Evolutionary conservation across 1,140 invertebrate species (phyloP).

Genomic region (Lordiphosa clarofinis): DNA sequence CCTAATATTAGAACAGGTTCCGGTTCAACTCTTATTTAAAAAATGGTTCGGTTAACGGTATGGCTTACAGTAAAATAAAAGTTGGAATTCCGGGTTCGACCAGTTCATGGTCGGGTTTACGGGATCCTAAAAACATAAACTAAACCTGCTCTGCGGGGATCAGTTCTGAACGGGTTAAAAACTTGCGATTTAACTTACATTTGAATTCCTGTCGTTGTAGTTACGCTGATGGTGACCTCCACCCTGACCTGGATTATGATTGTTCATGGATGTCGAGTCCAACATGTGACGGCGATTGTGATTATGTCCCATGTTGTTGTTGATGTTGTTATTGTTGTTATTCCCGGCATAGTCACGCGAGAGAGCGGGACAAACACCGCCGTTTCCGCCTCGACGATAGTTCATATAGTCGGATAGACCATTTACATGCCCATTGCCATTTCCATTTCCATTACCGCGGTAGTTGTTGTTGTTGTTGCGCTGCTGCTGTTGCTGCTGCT

Average conservation of each 20-base stretch:
- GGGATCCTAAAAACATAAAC: too few relatives aligned
- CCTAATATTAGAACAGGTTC: too few relatives aligned
- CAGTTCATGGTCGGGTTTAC: too few relatives aligned
- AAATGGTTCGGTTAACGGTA: too few relatives aligned
- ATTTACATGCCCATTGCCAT: slow-evolving; percentile 38
- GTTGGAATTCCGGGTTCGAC: too few relatives aligned
- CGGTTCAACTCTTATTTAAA: too few relatives aligned
- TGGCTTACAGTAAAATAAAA: too few relatives aligned
- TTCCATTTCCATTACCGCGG: slow-evolving; percentile 26
- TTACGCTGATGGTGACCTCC: slow-evolving; percentile 50
- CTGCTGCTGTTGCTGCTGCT: slow-evolving; percentile 30
- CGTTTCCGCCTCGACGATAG: slow-evolving; percentile 38
- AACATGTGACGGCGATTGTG: slow-evolving; percentile 39
- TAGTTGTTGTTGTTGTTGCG: slow-evolving; percentile 26
- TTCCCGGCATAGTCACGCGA: slow-evolving; percentile 48
- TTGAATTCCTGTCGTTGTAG: slow-evolving; percentile 57
- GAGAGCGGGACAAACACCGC: slow-evolving; percentile 37
- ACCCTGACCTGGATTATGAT: slow-evolving; percentile 37
- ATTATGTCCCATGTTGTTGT: slow-evolving; percentile 30
- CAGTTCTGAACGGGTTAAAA: too few relatives aligned
- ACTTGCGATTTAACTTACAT: slow-evolving; percentile 34
- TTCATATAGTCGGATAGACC: slow-evolving; percentile 56
- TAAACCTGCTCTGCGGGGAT: too few relatives aligned
- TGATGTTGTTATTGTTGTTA: slow-evolving; percentile 24
- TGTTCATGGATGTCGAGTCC: slow-evolving; percentile 31